phyloP scores from a whole-genome alignment of 2,888 invertebrate species.

The Carterocephalus palaemon region DNA sequence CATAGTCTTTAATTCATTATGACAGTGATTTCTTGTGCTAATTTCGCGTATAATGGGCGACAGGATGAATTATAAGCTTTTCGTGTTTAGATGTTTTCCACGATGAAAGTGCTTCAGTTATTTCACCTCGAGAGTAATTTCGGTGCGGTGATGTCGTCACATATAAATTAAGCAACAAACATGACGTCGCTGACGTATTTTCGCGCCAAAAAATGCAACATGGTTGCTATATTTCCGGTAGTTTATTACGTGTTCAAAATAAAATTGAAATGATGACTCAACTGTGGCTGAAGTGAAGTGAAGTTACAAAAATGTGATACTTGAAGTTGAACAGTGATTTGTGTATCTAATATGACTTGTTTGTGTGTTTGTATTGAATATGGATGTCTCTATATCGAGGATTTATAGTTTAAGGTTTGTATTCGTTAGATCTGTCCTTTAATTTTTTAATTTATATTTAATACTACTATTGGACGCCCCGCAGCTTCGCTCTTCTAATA shows the following conservation, averaged over 20 bases:
- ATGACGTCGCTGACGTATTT: conserved; percentile 58
- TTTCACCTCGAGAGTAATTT: not conserved
- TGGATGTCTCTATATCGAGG: conserved; percentile 28
- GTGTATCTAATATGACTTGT: conserved; percentile 32
- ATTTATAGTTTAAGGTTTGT: conserved; percentile 31
- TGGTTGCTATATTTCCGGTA: conserved; percentile 54
- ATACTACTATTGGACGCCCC: no score
- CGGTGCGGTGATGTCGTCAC: conserved; percentile 5
- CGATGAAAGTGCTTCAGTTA: conserved; percentile 33
- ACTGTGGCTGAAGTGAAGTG: conserved; percentile 35
- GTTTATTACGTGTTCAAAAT: conserved; percentile 71
- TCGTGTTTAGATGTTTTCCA: conserved; percentile 40
- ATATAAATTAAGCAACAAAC: conserved; percentile 38
- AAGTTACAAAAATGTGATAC: conserved; percentile 49
- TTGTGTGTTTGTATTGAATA: conserved; percentile 34
- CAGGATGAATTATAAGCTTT: conserved; percentile 49
- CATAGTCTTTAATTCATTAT: not conserved
- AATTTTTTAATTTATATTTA: conserved; percentile 3
- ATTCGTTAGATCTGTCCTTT: conserved; percentile 7
- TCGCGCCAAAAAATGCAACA: conserved; percentile 70
- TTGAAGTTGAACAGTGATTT: conserved; percentile 28
- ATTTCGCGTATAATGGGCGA: conserved; percentile 47
- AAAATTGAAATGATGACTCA: conserved; percentile 71
- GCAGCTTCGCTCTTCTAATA: no score
- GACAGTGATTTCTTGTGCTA: conserved; percentile 34